Evolutionary conservation across 2,888 invertebrate species (phyloP).

Genomic region (Acrobasis repandana): DNA sequence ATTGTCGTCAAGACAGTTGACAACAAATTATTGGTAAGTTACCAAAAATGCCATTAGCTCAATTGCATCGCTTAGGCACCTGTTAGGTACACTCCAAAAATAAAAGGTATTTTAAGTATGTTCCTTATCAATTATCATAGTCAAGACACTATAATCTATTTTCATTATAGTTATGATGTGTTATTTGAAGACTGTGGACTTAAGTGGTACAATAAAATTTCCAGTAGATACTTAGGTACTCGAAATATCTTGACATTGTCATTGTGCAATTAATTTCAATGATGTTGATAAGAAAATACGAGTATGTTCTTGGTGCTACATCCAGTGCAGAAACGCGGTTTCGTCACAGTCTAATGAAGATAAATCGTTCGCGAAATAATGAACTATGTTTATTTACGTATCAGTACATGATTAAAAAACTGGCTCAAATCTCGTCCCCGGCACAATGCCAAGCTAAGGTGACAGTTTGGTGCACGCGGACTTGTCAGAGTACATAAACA

Average conservation of each 20-base stretch:
- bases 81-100: too few relatives aligned
- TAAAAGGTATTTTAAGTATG: too few relatives aligned
- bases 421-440: conserved; percentile 48
- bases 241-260: background rate
- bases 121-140: too few relatives aligned
- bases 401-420: conserved; percentile 42
- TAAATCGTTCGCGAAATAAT: conserved; percentile 52
- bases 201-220: background rate
- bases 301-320: conserved; percentile 23
- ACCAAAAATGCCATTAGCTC: background rate
- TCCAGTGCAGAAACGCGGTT: conserved; percentile 30
- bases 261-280: conserved; percentile 22
- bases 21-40: conserved; percentile 95
- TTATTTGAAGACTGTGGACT: background rate
- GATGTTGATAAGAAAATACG: conserved; percentile 25
- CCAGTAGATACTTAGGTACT: background rate
- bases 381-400: conserved; percentile 51
- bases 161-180: too few relatives aligned
- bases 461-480: conserved; percentile 46
- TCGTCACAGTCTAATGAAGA: conserved; percentile 53
- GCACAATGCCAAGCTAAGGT: conserved; percentile 60
- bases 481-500: conserved; percentile 53
- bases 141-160: too few relatives aligned
- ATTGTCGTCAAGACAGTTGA: conserved; percentile 99
- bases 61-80: too few relatives aligned